Evolutionary conservation across 2,113 vertebrate genomes (phyloP).

Genomic region (Tupaia chinensis): DNA sequence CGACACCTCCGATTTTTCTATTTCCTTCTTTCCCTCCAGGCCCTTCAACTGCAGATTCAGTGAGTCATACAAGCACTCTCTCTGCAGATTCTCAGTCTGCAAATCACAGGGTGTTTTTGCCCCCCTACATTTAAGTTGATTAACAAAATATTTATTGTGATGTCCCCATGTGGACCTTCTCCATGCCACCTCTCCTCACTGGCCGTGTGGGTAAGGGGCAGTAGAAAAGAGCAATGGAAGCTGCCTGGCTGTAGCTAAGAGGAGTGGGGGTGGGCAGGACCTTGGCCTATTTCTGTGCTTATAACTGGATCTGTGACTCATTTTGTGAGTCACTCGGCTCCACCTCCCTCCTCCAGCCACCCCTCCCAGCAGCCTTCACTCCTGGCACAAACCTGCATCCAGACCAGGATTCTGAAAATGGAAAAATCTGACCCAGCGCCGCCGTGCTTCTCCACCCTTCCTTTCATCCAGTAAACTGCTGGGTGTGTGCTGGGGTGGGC

Average conservation of each 20-base stretch:
- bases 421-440: constrained; percentile 59
- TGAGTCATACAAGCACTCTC: constrained; percentile 43
- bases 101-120: neutral
- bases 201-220: neutral
- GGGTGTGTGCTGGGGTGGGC: neutral
- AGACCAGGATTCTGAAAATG: constrained; percentile 67
- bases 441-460: constrained; percentile 36
- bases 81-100: neutral
- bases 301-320: constrained; percentile 74
- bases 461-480: neutral
- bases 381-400: constrained; percentile 59
- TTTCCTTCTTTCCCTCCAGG: neutral
- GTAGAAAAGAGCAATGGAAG: neutral
- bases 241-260: neutral
- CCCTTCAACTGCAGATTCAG: neutral
- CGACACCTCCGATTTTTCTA: constrained; percentile 1
- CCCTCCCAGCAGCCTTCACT: constrained; percentile 65
- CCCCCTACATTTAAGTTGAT: neutral
- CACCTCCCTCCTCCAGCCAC: constrained; percentile 64
- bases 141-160: constrained; percentile 43
- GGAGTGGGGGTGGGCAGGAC: constrained; percentile 53
- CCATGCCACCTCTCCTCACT: neutral
- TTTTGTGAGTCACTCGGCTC: constrained; percentile 69
- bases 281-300: constrained; percentile 65
- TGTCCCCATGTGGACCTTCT: neutral